phyloP scores from a whole-genome alignment of 1,140 invertebrate genomes.

The Zaprionus lachaisei region DNA sequence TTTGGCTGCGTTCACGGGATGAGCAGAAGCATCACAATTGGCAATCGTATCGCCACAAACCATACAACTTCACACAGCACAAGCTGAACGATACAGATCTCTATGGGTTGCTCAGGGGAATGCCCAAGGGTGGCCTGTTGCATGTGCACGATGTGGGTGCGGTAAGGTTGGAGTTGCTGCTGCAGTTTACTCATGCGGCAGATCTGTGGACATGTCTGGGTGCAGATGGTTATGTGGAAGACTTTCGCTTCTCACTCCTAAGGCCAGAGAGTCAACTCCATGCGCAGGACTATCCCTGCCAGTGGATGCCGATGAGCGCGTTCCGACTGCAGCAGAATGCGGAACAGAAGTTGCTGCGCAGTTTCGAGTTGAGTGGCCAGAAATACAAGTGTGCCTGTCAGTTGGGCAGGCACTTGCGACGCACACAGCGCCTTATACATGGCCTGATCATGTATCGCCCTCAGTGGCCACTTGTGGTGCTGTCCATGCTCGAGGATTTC shows the following conservation, averaged over 20 bases:
- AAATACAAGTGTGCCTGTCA: conserved; percentile 86
- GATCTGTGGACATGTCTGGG: conserved; percentile 65
- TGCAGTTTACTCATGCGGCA: conserved; percentile 22
- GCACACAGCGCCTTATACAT: conserved; percentile 87
- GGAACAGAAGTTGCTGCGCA: conserved; percentile 7
- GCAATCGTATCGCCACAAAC: conserved; percentile 42
- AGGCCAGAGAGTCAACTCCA: conserved; percentile 31
- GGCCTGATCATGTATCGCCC: conserved; percentile 89
- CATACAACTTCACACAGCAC: conserved; percentile 88
- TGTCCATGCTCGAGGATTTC: conserved; percentile 88
- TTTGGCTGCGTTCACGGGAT: conserved; percentile 44
- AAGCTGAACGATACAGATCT: conserved; percentile 88
- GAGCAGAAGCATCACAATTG: conserved; percentile 39
- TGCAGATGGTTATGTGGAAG: conserved; percentile 72
- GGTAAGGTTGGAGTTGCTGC: conserved; percentile 86
- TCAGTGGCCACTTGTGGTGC: conserved; percentile 89
- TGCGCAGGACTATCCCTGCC: conserved; percentile 62
- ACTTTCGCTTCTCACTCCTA: conserved; percentile 76
- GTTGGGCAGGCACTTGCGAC: conserved; percentile 88
- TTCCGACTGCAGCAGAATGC: conserved; percentile 71
- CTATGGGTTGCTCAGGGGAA: conserved; percentile 87
- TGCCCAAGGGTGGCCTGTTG: conserved; percentile 90
- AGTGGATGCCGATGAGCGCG: conserved; percentile 87
- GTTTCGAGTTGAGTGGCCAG: conserved; percentile 21
- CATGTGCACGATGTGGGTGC: conserved; percentile 90